These are phyloP conservation scores for Calliphora vicina DNA, from an alignment of 1,140 invertebrate genomes.

Conservation along the genomic window DNA sequence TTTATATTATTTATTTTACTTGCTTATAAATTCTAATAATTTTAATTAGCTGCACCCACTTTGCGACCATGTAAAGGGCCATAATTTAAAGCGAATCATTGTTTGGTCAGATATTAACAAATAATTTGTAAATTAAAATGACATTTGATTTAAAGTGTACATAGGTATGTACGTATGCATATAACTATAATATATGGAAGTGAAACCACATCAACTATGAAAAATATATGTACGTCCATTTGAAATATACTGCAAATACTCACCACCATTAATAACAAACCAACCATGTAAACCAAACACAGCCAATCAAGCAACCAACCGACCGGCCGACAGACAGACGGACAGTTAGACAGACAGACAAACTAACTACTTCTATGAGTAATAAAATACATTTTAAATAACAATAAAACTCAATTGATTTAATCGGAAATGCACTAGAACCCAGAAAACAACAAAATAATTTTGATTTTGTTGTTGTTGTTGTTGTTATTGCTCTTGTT, in stretches of 20 bases:
- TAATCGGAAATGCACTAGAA: not conserved
- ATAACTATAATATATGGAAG: not conserved
- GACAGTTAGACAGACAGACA: not conserved
- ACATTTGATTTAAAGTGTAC: not conserved
- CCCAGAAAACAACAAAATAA: not conserved
- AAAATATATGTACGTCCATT: too few species aligned
- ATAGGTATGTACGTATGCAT: not conserved
- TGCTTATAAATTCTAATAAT: not conserved
- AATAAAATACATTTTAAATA: slow-evolving; percentile 5
- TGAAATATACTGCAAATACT: too few species aligned
- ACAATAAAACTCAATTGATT: not conserved
- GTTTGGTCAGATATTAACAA: not conserved
- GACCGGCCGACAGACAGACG: not conserved
- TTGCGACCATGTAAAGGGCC: not conserved
- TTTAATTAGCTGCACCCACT: not conserved
- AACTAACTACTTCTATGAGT: not conserved
- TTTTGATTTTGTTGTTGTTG: not conserved
- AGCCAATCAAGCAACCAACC: not conserved
- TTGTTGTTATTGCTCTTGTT: not conserved
- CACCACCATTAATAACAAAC: too few species aligned
- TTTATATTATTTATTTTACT: not conserved
- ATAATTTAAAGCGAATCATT: not conserved
- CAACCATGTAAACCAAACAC: not conserved
- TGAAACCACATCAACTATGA: not conserved
- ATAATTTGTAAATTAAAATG: not conserved